Evolutionary conservation across 2,888 invertebrate genomes (phyloP), one percentile per base, ranked within the genome.

Genomic region (Luffia ferchaultella): DNA sequence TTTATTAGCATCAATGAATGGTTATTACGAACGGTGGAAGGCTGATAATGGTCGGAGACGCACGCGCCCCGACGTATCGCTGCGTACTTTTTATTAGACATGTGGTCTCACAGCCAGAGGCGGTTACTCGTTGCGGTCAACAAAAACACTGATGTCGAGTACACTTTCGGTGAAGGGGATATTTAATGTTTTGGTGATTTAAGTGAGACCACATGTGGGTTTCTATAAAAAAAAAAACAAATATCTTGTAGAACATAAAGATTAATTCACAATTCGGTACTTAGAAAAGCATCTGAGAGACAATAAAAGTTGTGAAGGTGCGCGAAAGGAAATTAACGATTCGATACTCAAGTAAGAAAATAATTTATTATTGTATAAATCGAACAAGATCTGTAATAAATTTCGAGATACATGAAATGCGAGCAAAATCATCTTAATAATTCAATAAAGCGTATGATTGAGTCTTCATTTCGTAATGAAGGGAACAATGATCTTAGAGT

Each of bases 11-110:
- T 59, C 67, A 69, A 70, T 70, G 67, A 70, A 68, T 70, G 68
- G 70, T 68, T 72, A 73, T 72, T 70, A 70, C 62, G 63, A 62
- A 62, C 69, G 70, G 73, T 70, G 71, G 69, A 68, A 70, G 67
- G 58, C 60, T 48, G 68, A 69, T 70, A 67, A 58, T 61, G 55
- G 66, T 55, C 58, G 30, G 30, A 3, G 59, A 61, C 60, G 72
- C 73, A 70, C 72, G 73, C 68, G 71, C 68, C 64, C 60, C 52
- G 42, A 53, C 30, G 30, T n/a, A 12, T 12, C 30, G 30, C 12
- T 30, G 30, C n/a, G n/a, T 30, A 3, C 5, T 30, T 30, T 30
- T 30, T 30, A 30, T 30, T 30, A 30, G 30, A 12, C 30, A 12
- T 30, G 30, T 12, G 30, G 30, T 30, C 30, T n/a, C 5, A 12